A percentile compares a stretch with the other conserved stretches of the same genome.
Conservation (phyloP, 2,888 invertebrate genomes). For the Thymelicus sylvestris region DNA sequence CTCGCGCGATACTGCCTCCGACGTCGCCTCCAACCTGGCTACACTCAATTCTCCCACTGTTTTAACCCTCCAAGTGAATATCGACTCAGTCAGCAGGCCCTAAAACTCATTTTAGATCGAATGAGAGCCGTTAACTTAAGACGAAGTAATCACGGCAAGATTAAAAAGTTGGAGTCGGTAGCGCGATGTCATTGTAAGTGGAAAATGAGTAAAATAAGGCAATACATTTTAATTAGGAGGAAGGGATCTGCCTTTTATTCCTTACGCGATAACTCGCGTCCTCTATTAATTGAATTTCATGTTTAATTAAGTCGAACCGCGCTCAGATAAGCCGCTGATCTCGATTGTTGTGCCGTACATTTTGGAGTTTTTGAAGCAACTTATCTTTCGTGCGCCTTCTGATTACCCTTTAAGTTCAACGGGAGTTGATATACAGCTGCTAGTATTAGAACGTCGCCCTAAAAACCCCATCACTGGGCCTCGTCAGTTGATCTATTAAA, state of each 20-base stretch:
- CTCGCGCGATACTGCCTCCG: conserved; percentile 68
- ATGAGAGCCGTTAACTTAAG: conserved; percentile 53
- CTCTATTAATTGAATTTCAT: conserved; percentile 84
- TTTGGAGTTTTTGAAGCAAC: conserved; percentile 61
- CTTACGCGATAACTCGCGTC: conserved; percentile 79
- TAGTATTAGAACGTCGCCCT: not conserved
- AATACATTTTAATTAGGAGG: conserved; percentile 85
- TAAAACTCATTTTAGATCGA: conserved; percentile 47
- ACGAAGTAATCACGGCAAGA: conserved; percentile 71
- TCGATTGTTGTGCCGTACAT: conserved; percentile 63
- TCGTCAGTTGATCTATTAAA: too few relatives aligned
- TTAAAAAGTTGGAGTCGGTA: conserved; percentile 84
- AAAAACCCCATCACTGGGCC: too few relatives aligned
- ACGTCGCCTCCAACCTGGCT: conserved; percentile 66
- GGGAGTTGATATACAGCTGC: not conserved
- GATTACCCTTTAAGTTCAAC: conserved; percentile 29
- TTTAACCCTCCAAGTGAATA: conserved; percentile 41
- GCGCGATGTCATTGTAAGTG: conserved; percentile 82
- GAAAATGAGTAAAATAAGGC: conserved; percentile 85
- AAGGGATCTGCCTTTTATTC: conserved; percentile 81
- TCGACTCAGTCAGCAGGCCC: conserved; percentile 40
- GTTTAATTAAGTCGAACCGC: conserved; percentile 81
- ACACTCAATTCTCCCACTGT: conserved; percentile 61
- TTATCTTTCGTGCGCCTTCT: conserved; percentile 40
- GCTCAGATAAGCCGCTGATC: conserved; percentile 75